phyloP scores from a whole-genome alignment of 2,797 vertebrate genomes.

The Vipera latastei region DNA sequence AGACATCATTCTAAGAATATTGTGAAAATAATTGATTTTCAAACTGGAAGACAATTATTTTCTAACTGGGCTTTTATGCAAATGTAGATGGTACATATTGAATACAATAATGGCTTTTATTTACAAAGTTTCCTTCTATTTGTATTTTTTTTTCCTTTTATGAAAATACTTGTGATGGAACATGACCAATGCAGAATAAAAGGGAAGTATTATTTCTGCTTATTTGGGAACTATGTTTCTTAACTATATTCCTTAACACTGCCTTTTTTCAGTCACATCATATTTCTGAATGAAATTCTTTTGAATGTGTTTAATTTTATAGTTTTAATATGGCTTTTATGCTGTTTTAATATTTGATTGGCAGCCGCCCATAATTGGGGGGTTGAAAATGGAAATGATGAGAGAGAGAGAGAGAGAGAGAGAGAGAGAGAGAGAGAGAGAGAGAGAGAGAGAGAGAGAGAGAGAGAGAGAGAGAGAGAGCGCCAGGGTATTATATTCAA shows the following conservation, averaged over 20 bases:
- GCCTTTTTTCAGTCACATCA: background rate
- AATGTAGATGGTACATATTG: background rate
- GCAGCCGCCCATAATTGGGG: background rate
- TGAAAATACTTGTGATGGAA: background rate
- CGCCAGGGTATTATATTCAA: no score
- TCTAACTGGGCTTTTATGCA: background rate
- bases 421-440: no score
- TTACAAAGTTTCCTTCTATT: background rate
- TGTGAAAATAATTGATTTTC: background rate
- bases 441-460: no score
- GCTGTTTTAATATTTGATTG: background rate
- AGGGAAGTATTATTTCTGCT: background rate
- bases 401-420: no score
- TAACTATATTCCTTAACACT: background rate
- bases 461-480: no score
- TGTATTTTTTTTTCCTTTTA: background rate
- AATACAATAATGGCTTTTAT: background rate
- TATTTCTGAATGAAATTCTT: background rate
- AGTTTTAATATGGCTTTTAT: background rate
- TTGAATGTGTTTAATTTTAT: background rate
- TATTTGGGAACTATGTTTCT: background rate
- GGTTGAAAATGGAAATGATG: background rate
- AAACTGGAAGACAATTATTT: background rate
- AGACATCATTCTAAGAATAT: background rate
- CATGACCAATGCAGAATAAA: background rate